Base-by-base conservation (phyloP, 2,888 invertebrate genomes). In the Drosophila kambysellisi region DNA sequence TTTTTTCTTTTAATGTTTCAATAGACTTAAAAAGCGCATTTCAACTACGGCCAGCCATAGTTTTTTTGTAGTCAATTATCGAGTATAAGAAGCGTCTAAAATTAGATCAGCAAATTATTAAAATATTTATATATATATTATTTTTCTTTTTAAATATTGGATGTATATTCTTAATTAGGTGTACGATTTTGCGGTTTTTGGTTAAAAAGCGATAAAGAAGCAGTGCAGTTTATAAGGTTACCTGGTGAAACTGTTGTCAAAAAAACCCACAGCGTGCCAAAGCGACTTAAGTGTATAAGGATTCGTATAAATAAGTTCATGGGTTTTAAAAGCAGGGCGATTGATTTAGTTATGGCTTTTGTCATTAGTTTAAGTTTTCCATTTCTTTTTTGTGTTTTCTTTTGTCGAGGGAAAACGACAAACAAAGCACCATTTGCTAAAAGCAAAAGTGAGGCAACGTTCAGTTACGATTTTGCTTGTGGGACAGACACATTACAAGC, bases 261-360 rank as follows among this genome's bases (percentile, higher is more conserved):
- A 95, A 85, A 95, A 95, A 94, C 95, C 95, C 94, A 94, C 94
- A 94, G 93, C 93, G 95, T 95, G 95, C 95, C 94, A 95, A 94
- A 95, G 93, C 93, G 93, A 92, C 93, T 92, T 93, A 90, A 85
- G 91, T 89, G 83, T 79, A 81, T 54, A 65, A 67, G 79, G 72
- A 70, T 70, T 73, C 67, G 51, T 79, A 76, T 71, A 81, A 69
- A 64, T 76, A 74, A 67, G 65, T 85, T 74, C 20, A 37, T 52
- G 50, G 50, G 30, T 67, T 33, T 69, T 68, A 61, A 61, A 71
- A 70, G 73, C 71, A 20, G 70, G 74, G 61, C 37, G 29, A 66
- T 64, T 33, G 20, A 33, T 63, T 70, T 64, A 67, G 48, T 60
- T 62, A 48, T 58, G 62, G 65, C 64, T 70, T 78, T 78, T 43